Evolutionary conservation across 2,888 invertebrate species (phyloP), one percentile per base, ranked within the genome.

Genomic region (Drosophila antonietae): DNA sequence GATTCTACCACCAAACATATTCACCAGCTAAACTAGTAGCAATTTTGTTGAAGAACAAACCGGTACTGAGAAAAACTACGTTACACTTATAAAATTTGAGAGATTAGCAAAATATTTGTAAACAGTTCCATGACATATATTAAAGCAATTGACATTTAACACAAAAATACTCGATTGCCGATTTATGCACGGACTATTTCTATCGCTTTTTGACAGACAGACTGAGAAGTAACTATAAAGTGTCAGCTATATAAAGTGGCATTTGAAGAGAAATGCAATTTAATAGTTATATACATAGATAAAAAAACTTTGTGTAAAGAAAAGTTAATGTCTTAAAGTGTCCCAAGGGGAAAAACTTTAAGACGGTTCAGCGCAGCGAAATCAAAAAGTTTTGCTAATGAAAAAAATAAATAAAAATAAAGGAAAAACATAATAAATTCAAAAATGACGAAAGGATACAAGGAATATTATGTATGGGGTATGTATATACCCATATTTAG

Each of bases 1-100:
- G 8, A 14, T 31, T 39, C 23, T 37, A 28, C 5, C 37, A n/a
- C 47, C 46, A 18, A 59, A 47, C 58, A 59, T 59, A 1, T 15
- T 39, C 9, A 44, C 15, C 7, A 28, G n/a, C 28, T 43, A 41
- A 31, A 4, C 23, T 41, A 14, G 0, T 12, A 28, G 18, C 39
- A 57, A 57, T 46, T 57, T 57, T 46, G 20, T 14, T 12, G 15
- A n/a, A 35, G 9, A 35, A 44, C 12, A 33, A 18, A 6, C 33
- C 31, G 51, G 18, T 20, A 18, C 51, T 46, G 46, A 12, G 7
- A 31, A 23, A 23, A 33, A 8, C 41, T 10, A 28, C 1, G n/a
- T n/a, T 43, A 10, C 44, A 44, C 14, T 31, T 41, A n/a, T 28
- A 23, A 15, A 59, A 47, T 18, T 39, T 47, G 12, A 51, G 49